Conservation (phyloP, 2,113 vertebrate genomes). For the Nymphicus hollandicus region DNA sequence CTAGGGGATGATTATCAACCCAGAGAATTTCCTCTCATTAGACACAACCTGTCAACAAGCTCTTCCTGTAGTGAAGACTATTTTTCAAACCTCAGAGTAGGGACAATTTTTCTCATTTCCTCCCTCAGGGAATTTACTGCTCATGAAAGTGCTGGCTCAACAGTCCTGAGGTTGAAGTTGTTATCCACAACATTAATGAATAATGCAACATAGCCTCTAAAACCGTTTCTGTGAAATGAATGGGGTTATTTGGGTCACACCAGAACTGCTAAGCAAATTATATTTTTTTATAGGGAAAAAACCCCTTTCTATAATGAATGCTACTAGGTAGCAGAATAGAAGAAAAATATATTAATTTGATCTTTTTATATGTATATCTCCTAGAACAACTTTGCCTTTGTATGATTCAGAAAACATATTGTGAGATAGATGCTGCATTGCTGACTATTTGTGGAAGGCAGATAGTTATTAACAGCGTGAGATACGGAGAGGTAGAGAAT, state of each 20-base stretch:
- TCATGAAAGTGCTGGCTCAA: constrained; percentile 43
- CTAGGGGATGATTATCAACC: neutral
- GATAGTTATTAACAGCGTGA: constrained; percentile 8
- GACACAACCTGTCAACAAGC: neutral
- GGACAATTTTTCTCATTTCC: neutral
- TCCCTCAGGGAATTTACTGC: constrained; percentile 9
- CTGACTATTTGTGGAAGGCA: constrained; percentile 18
- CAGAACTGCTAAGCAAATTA: constrained; percentile 51
- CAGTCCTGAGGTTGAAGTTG: constrained; percentile 43
- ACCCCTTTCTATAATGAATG: neutral
- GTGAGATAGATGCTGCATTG: neutral
- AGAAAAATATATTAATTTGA: constrained; percentile 43
- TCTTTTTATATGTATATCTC: neutral
- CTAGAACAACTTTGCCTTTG: neutral
- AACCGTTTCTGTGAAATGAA: constrained; percentile 65
- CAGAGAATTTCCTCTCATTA: neutral
- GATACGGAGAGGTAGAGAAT: neutral
- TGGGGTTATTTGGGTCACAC: constrained; percentile 65
- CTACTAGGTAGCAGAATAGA: constrained; percentile 16
- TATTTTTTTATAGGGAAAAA: constrained; percentile 46
- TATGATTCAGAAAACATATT: neutral
- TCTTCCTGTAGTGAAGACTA: neutral
- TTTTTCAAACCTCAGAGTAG: constrained; percentile 37
- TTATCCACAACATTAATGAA: constrained; percentile 60
- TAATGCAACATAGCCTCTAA: constrained; percentile 52